Evolutionary conservation across 1,140 invertebrate species (phyloP).

Genomic region (Drosophila tropicalis): DNA sequence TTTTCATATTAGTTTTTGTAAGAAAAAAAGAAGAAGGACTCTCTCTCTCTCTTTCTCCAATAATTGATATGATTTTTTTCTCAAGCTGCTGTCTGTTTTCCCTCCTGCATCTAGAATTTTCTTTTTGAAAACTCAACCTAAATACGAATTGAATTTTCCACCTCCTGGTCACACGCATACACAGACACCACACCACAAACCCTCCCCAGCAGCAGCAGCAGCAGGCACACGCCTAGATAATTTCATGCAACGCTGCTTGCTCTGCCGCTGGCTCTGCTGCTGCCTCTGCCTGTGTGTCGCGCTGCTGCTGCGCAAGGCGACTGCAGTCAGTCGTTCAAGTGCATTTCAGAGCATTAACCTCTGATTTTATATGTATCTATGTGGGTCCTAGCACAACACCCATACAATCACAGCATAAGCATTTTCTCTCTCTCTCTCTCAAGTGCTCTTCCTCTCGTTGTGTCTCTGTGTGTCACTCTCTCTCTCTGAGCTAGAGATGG

Average conservation of each 20-base stretch:
- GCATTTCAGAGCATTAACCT: slow-evolving; percentile 80
- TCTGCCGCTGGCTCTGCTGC: slow-evolving; percentile 16
- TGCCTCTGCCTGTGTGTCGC: slow-evolving; percentile 14
- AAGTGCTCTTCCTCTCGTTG: not conserved
- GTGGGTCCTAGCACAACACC: slow-evolving; percentile 67
- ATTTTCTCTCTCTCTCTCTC: not conserved
- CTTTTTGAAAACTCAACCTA: slow-evolving; percentile 39
- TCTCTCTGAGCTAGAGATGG: not conserved
- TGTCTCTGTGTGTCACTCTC: no score
- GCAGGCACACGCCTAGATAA: slow-evolving; percentile 45
- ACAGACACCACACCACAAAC: not conserved
- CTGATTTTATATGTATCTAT: slow-evolving; percentile 40
- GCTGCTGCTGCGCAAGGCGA: slow-evolving; percentile 29
- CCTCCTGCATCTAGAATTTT: slow-evolving; percentile 52
- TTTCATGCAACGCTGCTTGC: slow-evolving; percentile 53
- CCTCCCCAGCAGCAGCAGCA: not conserved
- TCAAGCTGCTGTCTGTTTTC: not conserved
- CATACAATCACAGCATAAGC: slow-evolving; percentile 35
- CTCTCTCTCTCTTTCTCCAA: no score
- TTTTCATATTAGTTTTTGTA: no score
- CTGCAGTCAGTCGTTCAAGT: slow-evolving; percentile 81
- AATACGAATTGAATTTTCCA: slow-evolving; percentile 32
- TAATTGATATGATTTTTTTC: no score
- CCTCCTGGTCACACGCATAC: slow-evolving; percentile 21
- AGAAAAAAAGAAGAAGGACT: no score